Evolutionary conservation across 2,888 invertebrate species (phyloP), one percentile per base, ranked within the genome.

Genomic region (Marronus borbonicus): DNA sequence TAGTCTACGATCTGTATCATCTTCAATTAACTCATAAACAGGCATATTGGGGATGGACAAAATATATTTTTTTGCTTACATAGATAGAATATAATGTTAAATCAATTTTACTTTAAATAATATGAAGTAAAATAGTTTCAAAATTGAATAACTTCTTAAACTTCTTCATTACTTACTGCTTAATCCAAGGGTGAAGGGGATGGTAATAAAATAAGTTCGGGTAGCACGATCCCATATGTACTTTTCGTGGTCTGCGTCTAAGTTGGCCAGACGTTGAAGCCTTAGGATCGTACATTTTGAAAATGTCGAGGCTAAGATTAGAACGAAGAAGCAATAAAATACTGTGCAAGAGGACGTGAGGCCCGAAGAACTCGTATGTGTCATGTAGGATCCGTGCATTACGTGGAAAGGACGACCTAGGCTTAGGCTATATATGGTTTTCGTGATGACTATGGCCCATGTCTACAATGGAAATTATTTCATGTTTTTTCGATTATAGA

Each of bases 321-420:
- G 20, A 10, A 76, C 17, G 2, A 20, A n/a, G 14, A 78, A 69
- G 52, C 62, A 62, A 24, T 58, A 31, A 14, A 68, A 5, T 36
- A 66, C 49, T 2, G 66, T 36, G 14, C 24, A 55, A 39, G 82
- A 75, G n/a, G 81, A 75, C 44, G 78, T 36, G 5, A 81, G 64
- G 12, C 81, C 83, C 4, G 82, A 77, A 55, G 78, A 14, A 24
- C 68, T 77, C 0, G 20, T 60, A 0, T 78, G 70, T 1, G 66
- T 50, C 74, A 83, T 74, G 58, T 80, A 81, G 10, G 81, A 80
- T 1, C 82, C 83, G 28, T 80, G 76, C 1, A 81, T 68, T 1
- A 82, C 76, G 49, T 81, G 78, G 39, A 79, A 76, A 0, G 78
- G 80, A 28, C 70, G 72, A 0, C 76, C 76, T 10, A 82, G 31